phyloP scores from a whole-genome alignment of 35 echinoderm and acorn worm species.

The Lytechinus variegatus region DNA sequence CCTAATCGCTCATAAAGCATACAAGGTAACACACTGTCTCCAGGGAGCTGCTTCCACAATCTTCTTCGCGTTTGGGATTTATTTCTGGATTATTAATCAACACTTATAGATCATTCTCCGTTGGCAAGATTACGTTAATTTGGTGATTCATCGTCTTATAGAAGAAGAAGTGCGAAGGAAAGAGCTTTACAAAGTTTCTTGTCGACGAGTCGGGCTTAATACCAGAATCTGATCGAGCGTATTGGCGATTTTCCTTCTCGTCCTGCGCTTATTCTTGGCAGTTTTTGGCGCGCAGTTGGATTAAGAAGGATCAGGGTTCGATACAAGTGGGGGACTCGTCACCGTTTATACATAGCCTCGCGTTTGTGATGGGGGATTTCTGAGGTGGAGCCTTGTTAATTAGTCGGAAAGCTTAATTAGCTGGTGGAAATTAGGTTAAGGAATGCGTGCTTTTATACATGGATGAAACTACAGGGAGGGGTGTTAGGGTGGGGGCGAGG shows the following conservation, averaged over 20 bases:
- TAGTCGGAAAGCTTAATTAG: slow-evolving; percentile 56
- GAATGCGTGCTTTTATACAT: not conserved
- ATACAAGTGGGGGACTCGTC: not conserved
- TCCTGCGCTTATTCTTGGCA: not conserved
- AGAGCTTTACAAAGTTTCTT: not conserved
- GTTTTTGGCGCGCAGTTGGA: not conserved
- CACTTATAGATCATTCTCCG: slow-evolving; percentile 28
- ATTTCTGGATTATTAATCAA: slow-evolving; percentile 32
- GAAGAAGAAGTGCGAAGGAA: not conserved
- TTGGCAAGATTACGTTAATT: slow-evolving; percentile 12
- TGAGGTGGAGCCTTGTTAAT: slow-evolving; percentile 48
- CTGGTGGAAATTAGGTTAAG: slow-evolving; percentile 57
- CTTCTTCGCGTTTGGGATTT: not conserved
- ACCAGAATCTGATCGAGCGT: not conserved
- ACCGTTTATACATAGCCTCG: not conserved
- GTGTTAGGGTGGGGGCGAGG: slow-evolving; percentile 19
- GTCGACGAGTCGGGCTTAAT: not conserved
- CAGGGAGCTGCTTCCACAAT: not conserved
- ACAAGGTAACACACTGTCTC: not conserved
- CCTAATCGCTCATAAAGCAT: not conserved
- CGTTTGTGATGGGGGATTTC: slow-evolving; percentile 40
- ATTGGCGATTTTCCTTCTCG: not conserved
- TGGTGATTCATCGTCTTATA: slow-evolving; percentile 6
- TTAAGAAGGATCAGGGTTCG: not conserved
- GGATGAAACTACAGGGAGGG: not conserved